These are phyloP conservation scores for Acanthopleura granulata DNA, from an alignment of 2,888 invertebrate species.

Conservation along the genomic window DNA sequence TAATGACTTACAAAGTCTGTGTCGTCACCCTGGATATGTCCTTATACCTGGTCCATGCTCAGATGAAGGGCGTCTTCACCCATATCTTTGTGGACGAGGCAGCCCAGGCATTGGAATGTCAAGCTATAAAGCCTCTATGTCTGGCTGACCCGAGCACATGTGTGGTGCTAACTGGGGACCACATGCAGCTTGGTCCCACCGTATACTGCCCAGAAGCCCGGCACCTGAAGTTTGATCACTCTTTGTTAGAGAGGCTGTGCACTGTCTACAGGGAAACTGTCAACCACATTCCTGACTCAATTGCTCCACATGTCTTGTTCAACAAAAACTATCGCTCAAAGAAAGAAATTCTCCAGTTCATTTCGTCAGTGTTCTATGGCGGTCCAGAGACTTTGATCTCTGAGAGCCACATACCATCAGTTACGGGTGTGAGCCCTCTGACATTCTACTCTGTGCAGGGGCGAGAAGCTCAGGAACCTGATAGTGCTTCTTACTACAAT, in stretches of 20 bases:
- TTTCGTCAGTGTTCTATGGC: slow-evolving; percentile 64
- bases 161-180: slow-evolving; percentile 65
- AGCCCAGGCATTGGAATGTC: slow-evolving; percentile 62
- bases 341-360: slow-evolving; percentile 63
- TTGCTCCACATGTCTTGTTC: slow-evolving; percentile 56
- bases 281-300: slow-evolving; percentile 29
- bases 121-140: slow-evolving; percentile 62
- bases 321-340: slow-evolving; percentile 64
- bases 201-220: slow-evolving; percentile 57
- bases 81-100: slow-evolving; percentile 65
- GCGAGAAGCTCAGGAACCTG: slow-evolving; percentile 50
- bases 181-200: slow-evolving; percentile 63
- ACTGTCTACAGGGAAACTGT: slow-evolving; percentile 52
- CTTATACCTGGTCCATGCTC: slow-evolving; percentile 43
- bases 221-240: slow-evolving; percentile 56
- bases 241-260: slow-evolving; percentile 61
- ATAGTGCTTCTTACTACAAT: slow-evolving; percentile 63
- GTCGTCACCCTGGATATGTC: slow-evolving; percentile 60
- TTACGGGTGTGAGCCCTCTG: slow-evolving; percentile 52
- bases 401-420: slow-evolving; percentile 47
- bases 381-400: slow-evolving; percentile 59
- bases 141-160: slow-evolving; percentile 62
- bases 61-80: slow-evolving; percentile 52
- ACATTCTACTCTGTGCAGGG: slow-evolving; percentile 61
- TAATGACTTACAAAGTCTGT: slow-evolving; percentile 50